Percentiles rank a stretch among this genome's conserved stretches.
Evolutionary conservation across 2,888 invertebrate genomes (phyloP).

Genomic region (Diloba caeruleocephala): DNA sequence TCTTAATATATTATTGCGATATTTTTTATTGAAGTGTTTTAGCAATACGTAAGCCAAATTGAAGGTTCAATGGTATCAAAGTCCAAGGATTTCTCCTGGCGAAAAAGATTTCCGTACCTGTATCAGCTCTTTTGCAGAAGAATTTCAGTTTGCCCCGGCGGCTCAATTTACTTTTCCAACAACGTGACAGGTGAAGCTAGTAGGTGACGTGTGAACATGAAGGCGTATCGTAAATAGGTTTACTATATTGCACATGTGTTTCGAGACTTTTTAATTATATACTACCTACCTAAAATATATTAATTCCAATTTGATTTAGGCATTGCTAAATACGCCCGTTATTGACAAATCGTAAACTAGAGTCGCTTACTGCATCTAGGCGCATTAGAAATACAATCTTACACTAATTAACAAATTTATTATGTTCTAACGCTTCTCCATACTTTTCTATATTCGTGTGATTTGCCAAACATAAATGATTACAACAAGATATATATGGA

Average conservation of each 20-base stretch:
- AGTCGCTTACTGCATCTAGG: slow-evolving; percentile 30
- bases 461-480: slow-evolving; percentile 17
- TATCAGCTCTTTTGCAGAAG: too few relatives aligned
- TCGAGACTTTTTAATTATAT: too few relatives aligned
- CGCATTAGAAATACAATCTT: slow-evolving; percentile 31
- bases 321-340: slow-evolving; percentile 12
- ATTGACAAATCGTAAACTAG: slow-evolving; percentile 26
- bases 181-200: too few relatives aligned
- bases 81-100: too few relatives aligned
- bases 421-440: slow-evolving; percentile 20
- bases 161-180: too few relatives aligned
- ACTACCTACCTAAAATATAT: too few relatives aligned
- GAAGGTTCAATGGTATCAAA: background rate
- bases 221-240: too few relatives aligned
- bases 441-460: slow-evolving; percentile 28
- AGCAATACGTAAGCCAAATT: slow-evolving; percentile 19
- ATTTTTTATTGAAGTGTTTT: slow-evolving; percentile 6
- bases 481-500: slow-evolving; percentile 22
- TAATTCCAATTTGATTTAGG: slow-evolving; percentile 1
- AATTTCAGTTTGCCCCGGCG: too few relatives aligned
- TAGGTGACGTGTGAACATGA: too few relatives aligned
- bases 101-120: too few relatives aligned
- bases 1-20: slow-evolving; percentile 44
- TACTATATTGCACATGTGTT: too few relatives aligned
- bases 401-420: slow-evolving; percentile 49